Evolutionary conservation across 2,888 invertebrate genomes (phyloP).

Genomic region (Caenorhabditis wallacei): DNA sequence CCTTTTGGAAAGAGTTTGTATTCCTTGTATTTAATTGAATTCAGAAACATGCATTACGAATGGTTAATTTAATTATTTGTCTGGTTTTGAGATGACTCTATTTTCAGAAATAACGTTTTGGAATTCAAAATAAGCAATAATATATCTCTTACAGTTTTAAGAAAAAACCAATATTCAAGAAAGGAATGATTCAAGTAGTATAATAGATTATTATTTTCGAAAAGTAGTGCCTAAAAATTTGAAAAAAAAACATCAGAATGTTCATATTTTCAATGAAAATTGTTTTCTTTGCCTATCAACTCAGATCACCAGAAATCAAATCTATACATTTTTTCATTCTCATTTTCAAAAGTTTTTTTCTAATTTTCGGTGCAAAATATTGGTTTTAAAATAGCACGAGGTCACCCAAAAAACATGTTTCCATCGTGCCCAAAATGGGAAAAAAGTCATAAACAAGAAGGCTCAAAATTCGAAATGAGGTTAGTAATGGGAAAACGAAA

Average conservation of each 20-base stretch:
- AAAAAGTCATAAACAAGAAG: conserved; percentile 49
- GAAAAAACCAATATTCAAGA: too few species aligned
- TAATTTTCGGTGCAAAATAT: conserved; percentile 1
- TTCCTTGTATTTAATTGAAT: conserved; percentile 12
- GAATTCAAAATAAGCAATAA: too few species aligned
- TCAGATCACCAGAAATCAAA: too few species aligned
- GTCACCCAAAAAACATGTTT: conserved; percentile 18
- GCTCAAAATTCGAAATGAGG: conserved; percentile 46
- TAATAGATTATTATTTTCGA: too few species aligned
- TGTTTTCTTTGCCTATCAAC: too few species aligned
- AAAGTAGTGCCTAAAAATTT: too few species aligned
- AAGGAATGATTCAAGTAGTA: too few species aligned
- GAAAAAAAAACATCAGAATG: too few species aligned
- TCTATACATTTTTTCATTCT: neutral
- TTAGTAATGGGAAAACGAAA: conserved; percentile 15
- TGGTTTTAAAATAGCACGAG: neutral
- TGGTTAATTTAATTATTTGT: conserved; percentile 22
- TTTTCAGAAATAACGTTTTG: too few species aligned
- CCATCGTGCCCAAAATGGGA: conserved; percentile 21
- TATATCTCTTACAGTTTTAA: too few species aligned
- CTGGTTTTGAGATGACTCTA: too few species aligned
- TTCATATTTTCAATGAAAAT: too few species aligned
- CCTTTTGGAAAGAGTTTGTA: conserved; percentile 6
- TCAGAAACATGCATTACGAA: neutral
- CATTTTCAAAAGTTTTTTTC: neutral